Conservation (phyloP, 2,888 invertebrate genomes). For the Apamea epomidion region DNA sequence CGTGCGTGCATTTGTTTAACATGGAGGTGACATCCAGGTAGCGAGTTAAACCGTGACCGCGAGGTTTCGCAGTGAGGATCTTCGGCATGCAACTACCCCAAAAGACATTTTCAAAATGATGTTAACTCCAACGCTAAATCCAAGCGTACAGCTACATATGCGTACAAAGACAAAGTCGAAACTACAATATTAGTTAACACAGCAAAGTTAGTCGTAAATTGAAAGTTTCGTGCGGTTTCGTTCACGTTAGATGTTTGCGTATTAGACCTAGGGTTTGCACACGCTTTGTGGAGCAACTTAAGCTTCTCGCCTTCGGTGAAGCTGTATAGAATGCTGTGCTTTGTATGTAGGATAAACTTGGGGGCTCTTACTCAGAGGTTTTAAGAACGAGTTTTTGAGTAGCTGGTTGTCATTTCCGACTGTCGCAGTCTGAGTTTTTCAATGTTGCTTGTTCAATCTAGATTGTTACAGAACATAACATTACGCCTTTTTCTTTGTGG, state of each 20-base stretch:
- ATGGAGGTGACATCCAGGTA: too few species aligned
- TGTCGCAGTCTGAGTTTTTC: background rate
- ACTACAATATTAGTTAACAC: constrained; percentile 51
- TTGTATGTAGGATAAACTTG: constrained; percentile 5
- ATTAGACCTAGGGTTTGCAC: constrained; percentile 35
- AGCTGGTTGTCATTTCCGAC: background rate
- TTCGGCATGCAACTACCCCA: too few species aligned
- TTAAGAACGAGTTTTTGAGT: background rate
- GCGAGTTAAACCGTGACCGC: too few species aligned
- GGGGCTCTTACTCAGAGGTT: background rate
- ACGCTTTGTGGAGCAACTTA: constrained; percentile 36
- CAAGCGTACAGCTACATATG: background rate
- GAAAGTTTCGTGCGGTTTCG: constrained; percentile 51
- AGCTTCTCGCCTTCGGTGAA: constrained; percentile 25
- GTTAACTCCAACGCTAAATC: constrained; percentile 1
- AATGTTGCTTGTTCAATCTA: background rate
- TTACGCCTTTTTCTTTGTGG: too few species aligned
- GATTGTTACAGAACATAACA: background rate
- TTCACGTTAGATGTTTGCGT: constrained; percentile 35
- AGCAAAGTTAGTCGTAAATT: constrained; percentile 44
- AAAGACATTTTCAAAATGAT: too few species aligned
- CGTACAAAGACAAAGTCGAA: constrained; percentile 29
- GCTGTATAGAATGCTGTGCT: constrained; percentile 4
- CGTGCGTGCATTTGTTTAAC: too few species aligned
- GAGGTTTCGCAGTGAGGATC: too few species aligned